A percentile compares a stretch with the other conserved stretches of the same genome.
phyloP scores from a whole-genome alignment of 2,888 invertebrate genomes.

The Macrophya annulata region DNA sequence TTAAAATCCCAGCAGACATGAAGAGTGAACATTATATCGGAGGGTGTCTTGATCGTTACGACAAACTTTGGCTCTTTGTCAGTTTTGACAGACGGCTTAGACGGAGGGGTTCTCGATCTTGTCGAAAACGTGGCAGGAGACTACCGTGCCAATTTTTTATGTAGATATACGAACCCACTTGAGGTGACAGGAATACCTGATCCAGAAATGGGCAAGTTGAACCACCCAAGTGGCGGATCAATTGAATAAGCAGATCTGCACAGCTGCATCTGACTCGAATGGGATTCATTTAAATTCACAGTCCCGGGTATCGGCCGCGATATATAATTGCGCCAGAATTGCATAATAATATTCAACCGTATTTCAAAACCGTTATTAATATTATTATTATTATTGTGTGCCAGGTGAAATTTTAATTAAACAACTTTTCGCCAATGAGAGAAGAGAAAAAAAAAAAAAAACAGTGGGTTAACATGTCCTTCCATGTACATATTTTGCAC shows the following conservation, averaged over 20 bases:
- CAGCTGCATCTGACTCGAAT: slow-evolving; percentile 32
- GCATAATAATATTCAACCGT: slow-evolving; percentile 67
- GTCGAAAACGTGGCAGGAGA: not conserved
- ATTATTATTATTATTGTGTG: too few relatives aligned
- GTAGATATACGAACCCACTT: not conserved
- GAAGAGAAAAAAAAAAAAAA: not conserved
- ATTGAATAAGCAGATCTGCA: slow-evolving; percentile 31
- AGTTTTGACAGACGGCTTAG: slow-evolving; percentile 6
- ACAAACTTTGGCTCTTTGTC: slow-evolving; percentile 13
- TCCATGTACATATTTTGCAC: not conserved
- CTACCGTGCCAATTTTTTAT: slow-evolving; percentile 4
- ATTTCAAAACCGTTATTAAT: not conserved
- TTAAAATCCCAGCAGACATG: slow-evolving; percentile 7
- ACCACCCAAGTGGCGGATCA: slow-evolving; percentile 42
- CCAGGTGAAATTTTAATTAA: slow-evolving; percentile 12
- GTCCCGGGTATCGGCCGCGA: not conserved
- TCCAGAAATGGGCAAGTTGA: slow-evolving; percentile 1
- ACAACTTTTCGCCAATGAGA: not conserved
- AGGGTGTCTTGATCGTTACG: slow-evolving; percentile 10
- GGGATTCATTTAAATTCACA: slow-evolving; percentile 22
- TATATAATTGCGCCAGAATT: slow-evolving; percentile 55
- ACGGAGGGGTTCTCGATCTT: not conserved
- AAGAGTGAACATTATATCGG: not conserved
- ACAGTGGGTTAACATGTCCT: not conserved
- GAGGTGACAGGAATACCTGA: not conserved